A percentile compares a stretch with the other conserved stretches of the same genome.
Conservation (phyloP, 2,113 vertebrate species). For the Lophotis ruficrista region DNA sequence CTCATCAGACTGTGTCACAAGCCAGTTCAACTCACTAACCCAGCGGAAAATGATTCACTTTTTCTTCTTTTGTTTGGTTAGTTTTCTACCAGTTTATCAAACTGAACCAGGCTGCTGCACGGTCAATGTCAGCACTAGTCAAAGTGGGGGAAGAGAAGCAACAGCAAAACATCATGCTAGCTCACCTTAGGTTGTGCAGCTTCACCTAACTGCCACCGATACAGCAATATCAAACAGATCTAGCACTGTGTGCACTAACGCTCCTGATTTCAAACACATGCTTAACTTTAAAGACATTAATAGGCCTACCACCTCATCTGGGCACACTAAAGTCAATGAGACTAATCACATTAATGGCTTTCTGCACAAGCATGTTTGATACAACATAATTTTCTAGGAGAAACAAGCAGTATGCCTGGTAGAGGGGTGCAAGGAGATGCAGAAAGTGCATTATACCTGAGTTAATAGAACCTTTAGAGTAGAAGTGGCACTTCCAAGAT, state of each 20-base stretch:
- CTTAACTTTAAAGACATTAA: not conserved
- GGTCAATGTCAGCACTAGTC: not conserved
- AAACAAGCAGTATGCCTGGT: not conserved
- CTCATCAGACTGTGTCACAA: not conserved
- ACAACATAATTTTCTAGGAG: not conserved
- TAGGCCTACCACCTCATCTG: not conserved
- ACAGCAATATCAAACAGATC: not conserved
- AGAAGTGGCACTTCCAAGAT: not conserved
- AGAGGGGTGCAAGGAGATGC: not conserved
- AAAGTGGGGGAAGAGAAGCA: not conserved
- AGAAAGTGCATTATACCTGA: not conserved
- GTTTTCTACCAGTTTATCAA: not conserved
- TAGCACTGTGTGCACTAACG: not conserved
- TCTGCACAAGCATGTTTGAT: not conserved
- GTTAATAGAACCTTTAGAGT: not conserved
- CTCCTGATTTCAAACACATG: not conserved
- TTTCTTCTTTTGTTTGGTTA: not conserved
- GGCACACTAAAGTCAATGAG: not conserved
- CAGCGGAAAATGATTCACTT: not conserved
- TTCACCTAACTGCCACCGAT: not conserved
- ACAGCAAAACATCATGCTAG: not conserved
- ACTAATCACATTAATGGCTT: not conserved
- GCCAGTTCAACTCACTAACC: not conserved
- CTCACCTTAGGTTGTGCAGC: rapidly evolving
- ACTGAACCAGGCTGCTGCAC: not conserved